These are phyloP conservation scores for Lamprologus tigripictilis DNA, from an alignment of 2,113 vertebrate species.

Conservation along the genomic window DNA sequence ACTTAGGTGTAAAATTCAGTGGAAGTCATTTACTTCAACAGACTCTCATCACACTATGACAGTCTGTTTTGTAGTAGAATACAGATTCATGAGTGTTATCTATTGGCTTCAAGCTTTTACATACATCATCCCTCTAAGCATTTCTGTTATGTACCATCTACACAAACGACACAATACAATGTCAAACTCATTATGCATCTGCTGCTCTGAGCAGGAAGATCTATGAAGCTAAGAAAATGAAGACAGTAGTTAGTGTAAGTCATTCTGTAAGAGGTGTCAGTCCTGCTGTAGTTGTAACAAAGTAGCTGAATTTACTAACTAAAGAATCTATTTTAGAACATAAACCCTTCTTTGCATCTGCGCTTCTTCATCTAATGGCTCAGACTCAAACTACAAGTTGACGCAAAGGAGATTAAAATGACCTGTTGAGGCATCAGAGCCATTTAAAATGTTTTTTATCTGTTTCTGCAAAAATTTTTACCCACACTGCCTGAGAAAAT, in stretches of 20 bases:
- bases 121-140: neutral
- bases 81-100: neutral
- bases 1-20: neutral
- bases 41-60: neutral
- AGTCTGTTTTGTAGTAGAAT: neutral
- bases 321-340: neutral
- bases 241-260: neutral
- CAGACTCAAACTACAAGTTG: neutral
- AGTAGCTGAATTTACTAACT: neutral
- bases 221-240: neutral
- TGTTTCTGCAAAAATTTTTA: neutral
- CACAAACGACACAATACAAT: neutral
- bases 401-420: neutral
- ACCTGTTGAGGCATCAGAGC: neutral
- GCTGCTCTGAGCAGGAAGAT: neutral
- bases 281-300: neutral
- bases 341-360: fast-evolving
- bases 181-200: neutral
- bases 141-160: neutral
- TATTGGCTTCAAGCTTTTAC: neutral
- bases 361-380: neutral
- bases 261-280: neutral
- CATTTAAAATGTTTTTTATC: neutral
- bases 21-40: neutral
- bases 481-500: neutral